A percentile compares a stretch with the other conserved stretches of the same genome.
phyloP scores from a whole-genome alignment of 2,797 vertebrate genomes.

The Australoheros facetus region DNA sequence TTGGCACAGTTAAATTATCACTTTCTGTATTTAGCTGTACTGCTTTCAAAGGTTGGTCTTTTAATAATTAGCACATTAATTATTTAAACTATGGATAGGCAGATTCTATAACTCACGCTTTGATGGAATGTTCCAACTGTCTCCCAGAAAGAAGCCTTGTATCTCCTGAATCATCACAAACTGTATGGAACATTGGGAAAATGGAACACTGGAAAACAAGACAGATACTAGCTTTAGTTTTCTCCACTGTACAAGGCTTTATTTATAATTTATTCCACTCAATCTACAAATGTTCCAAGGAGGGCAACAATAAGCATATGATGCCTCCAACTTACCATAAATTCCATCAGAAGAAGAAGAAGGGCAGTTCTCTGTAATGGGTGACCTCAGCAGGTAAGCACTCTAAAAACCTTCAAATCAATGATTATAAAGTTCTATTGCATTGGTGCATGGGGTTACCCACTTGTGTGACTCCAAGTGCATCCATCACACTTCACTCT shows the following conservation, averaged over 20 bases:
- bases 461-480: no score
- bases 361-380: background rate
- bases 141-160: no score
- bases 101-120: background rate
- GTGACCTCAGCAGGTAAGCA: background rate
- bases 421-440: background rate
- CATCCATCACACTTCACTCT: no score
- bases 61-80: background rate
- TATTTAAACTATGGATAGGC: background rate
- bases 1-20: background rate
- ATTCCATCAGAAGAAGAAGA: background rate
- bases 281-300: background rate
- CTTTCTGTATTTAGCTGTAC: background rate
- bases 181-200: background rate
- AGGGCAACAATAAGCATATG: background rate
- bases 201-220: background rate
- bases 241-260: background rate
- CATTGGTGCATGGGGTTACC: no score
- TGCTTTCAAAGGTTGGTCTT: background rate
- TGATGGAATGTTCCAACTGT: no score
- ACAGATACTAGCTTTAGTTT: background rate
- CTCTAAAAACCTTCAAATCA: background rate
- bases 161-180: background rate
- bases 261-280: background rate
- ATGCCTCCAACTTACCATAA: background rate